phyloP scores from a whole-genome alignment of 1,140 invertebrate species.

The Ooceraea biroi region DNA sequence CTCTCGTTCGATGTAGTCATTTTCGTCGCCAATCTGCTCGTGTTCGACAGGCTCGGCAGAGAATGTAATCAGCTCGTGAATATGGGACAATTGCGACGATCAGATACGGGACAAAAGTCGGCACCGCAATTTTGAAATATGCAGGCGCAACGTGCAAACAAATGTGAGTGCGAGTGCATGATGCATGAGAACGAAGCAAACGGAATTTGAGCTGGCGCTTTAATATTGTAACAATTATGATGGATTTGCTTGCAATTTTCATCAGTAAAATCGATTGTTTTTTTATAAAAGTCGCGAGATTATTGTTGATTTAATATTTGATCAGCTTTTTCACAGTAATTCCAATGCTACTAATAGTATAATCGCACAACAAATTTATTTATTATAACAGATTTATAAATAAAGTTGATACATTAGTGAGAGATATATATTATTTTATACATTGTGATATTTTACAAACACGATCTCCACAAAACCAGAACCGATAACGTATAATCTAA shows the following conservation, averaged over 20 bases:
- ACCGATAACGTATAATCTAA: constrained; percentile 21
- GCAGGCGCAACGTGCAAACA: constrained; percentile 7
- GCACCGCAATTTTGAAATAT: constrained; percentile 30
- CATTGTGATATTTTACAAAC: not conserved
- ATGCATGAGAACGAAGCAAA: not conserved
- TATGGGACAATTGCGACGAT: constrained; percentile 4
- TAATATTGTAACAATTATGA: constrained; percentile 43
- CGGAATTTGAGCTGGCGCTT: constrained; percentile 38
- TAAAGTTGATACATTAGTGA: no score
- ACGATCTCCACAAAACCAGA: not conserved
- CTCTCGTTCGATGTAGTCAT: constrained; percentile 23
- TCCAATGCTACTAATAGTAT: no score
- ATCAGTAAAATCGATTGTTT: not conserved
- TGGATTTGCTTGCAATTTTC: constrained; percentile 1
- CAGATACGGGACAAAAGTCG: constrained; percentile 28
- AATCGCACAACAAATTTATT: not conserved
- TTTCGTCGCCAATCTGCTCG: not conserved
- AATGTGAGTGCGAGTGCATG: not conserved
- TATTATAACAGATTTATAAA: no score
- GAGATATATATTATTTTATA: not conserved
- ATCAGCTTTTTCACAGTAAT: no score
- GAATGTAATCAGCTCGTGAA: no score
- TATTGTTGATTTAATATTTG: no score
- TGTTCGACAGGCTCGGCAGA: not conserved
- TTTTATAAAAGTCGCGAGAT: not conserved